Evolutionary conservation across 2,113 vertebrate species (phyloP), one percentile per base, ranked within the genome.

Genomic region (Megaceryle maxima): DNA sequence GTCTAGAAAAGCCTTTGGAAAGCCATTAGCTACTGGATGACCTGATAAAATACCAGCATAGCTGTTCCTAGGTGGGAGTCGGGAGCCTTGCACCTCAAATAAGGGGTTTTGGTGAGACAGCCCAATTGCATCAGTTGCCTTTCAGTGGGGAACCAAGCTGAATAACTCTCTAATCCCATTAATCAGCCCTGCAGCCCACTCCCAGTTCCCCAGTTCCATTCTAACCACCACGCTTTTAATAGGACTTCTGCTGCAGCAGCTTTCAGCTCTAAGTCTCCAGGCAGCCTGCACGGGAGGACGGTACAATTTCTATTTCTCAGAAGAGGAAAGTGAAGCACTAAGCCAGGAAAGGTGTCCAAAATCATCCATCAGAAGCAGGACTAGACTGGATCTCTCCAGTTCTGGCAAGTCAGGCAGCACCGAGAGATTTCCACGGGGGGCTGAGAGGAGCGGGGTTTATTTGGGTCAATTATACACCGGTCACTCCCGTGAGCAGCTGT

Each of bases 31-130:
- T 50, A 16, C 21, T n/a, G n/a, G 64, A 25, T 7, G 63, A 39
- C 14, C 37, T 8, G 64, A 12, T 10, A 9, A 18, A 64, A 25
- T 2, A 43, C 0, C 67, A 21, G 55, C 20, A 5, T 0, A 28
- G 50, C 60, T 67, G n/a, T 8, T 31, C 16, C 19, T 3, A 46
- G 39, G 28, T 6, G 20, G 29, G n/a, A 35, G 46, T 4, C 43
- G 5, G 4, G 16, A 63, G 56, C 70, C 82, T 7, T 57, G 37
- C 50, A 25, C 28, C 77, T 25, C 41, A 43, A 10, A 1, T 4
- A 16, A 37, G 48, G n/a, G 2, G 1, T 22, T 77, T 41, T 14
- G 63, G 21, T 20, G 35, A 6, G 22, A 56, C 18, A 17, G 48
- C 48, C 24, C 56, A 14, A 6, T 10, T 5, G 2, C 51, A 33